A percentile compares a stretch with the other conserved stretches of the same genome.
Conservation (phyloP, 92 coral and sea anemone species). For the Anthopleura xanthogrammica region DNA sequence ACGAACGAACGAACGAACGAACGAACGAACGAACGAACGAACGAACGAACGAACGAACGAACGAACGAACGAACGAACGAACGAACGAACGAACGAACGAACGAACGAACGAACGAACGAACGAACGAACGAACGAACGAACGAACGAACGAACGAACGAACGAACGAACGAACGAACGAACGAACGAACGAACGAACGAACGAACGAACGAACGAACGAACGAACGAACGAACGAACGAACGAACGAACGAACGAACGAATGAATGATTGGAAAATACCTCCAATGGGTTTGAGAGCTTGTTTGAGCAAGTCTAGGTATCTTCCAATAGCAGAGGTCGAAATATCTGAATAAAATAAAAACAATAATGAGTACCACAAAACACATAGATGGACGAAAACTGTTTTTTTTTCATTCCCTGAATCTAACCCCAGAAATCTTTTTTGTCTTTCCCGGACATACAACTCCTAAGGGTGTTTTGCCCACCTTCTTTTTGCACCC, state of each 20-base stretch:
- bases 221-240: too few relatives aligned
- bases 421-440: not conserved
- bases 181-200: too few relatives aligned
- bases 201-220: not conserved
- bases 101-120: too few relatives aligned
- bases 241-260: too few relatives aligned
- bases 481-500: too few relatives aligned
- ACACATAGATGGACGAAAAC: not conserved
- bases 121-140: not conserved
- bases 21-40: too few relatives aligned
- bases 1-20: too few relatives aligned
- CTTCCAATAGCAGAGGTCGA: constrained; percentile 59
- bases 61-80: not conserved
- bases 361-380: not conserved
- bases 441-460: too few relatives aligned
- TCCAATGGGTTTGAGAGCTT: constrained; percentile 84
- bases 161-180: too few relatives aligned
- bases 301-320: constrained; percentile 71
- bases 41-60: too few relatives aligned
- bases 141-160: not conserved
- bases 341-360: constrained; percentile 41
- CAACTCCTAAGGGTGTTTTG: too few relatives aligned
- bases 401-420: not conserved
- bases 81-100: too few relatives aligned
- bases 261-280: constrained; percentile 13